phyloP scores from a whole-genome alignment of 2,797 vertebrate species.

The Setipinna tenuifilis region DNA sequence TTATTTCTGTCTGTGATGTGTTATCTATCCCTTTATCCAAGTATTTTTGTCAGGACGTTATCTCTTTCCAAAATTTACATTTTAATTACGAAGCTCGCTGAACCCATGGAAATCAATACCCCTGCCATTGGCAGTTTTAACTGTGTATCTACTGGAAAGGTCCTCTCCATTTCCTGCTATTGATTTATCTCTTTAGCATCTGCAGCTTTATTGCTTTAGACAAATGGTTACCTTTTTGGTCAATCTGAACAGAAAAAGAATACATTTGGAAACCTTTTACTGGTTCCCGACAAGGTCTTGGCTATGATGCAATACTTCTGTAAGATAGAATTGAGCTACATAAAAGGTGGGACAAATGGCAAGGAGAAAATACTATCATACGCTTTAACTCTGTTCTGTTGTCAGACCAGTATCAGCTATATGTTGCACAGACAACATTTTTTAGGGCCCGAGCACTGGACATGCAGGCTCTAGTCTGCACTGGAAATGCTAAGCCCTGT shows the following conservation, averaged over 20 bases:
- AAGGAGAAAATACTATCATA: conserved; percentile 23
- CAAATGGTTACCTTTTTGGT: conserved; percentile 82
- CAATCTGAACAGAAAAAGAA: conserved; percentile 78
- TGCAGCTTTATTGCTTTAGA: conserved; percentile 81
- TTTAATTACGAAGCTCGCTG: conserved; percentile 99
- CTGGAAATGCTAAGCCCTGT: no score
- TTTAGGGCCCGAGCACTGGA: no score
- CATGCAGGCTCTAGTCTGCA: no score
- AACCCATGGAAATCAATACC: conserved; percentile 93
- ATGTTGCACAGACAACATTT: not conserved
- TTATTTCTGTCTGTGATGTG: conserved; percentile 76
- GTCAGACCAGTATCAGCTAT: not conserved
- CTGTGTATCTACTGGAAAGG: conserved; percentile 66
- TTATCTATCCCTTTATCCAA: conserved; percentile 92
- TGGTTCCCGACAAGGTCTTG: conserved; percentile 35
- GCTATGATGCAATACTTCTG: conserved; percentile 51
- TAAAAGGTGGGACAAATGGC: conserved; percentile 28
- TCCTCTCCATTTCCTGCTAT: conserved; percentile 81
- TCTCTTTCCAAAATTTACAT: conserved; percentile 99
- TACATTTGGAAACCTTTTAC: conserved; percentile 67
- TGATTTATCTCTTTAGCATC: conserved; percentile 81
- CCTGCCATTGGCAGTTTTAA: conserved; percentile 79
- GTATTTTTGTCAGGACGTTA: conserved; percentile 95
- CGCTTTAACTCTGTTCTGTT: conserved; percentile 18
- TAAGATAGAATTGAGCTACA: conserved; percentile 37